Conservation (phyloP, 2,888 invertebrate genomes). For the Callyntrura guangdongensis region DNA sequence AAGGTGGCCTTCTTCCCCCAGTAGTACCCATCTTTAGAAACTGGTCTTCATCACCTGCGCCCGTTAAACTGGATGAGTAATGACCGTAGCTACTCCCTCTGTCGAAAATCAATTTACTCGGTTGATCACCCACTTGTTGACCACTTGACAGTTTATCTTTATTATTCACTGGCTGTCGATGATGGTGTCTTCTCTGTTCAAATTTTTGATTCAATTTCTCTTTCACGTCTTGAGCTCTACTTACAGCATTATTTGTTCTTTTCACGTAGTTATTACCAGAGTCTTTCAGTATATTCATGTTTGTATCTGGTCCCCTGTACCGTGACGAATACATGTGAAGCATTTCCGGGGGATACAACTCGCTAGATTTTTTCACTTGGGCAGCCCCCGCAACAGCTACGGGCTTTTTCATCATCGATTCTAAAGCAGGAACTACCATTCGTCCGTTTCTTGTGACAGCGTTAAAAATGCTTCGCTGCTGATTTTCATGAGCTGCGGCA, state of each 20-base stretch:
- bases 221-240: conserved; percentile 45
- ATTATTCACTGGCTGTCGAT: not conserved
- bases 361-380: conserved; percentile 19
- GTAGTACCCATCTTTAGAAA: not conserved
- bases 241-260: not conserved
- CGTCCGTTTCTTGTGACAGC: conserved; percentile 1
- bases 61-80: conserved; percentile 9
- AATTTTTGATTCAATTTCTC: conserved; percentile 57
- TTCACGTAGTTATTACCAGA: conserved; percentile 29
- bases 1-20: conserved; percentile 51
- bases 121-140: conserved; percentile 45
- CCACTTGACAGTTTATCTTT: not conserved
- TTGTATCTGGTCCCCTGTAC: conserved; percentile 52
- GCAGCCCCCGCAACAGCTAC: not conserved
- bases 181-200: conserved; percentile 15
- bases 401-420: not conserved
- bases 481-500: conserved; percentile 36
- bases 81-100: conserved; percentile 28
- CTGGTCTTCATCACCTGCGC: conserved; percentile 16
- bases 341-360: conserved; percentile 57
- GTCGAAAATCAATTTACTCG: conserved; percentile 22
- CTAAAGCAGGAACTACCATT: not conserved
- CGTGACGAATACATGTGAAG: conserved; percentile 33
- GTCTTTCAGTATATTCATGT: conserved; percentile 65
- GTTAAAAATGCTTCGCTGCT: conserved; percentile 29